Percentiles rank a stretch among this genome's conserved stretches.
These are phyloP conservation scores for Papilio xuthus DNA, from an alignment of 1,140 invertebrate species.

Conservation along the genomic window DNA sequence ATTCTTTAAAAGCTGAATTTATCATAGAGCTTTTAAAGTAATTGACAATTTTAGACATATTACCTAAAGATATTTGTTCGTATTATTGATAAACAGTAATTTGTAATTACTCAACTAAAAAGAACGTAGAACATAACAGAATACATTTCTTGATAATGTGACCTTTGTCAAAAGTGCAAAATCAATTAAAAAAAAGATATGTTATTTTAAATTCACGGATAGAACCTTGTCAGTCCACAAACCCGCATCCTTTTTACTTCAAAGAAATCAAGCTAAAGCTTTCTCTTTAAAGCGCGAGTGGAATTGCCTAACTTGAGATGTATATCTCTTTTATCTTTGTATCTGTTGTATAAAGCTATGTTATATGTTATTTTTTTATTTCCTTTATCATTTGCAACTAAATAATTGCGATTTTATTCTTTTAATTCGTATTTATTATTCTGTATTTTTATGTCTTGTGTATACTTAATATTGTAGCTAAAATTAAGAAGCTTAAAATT, in stretches of 20 bases:
- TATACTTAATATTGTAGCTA: too few species aligned
- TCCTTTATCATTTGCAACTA: too few species aligned
- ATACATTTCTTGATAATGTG: too few species aligned
- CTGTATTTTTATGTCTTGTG: too few species aligned
- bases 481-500: too few species aligned
- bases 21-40: too few species aligned
- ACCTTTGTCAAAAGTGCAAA: slow-evolving; percentile 23
- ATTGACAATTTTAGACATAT: too few species aligned
- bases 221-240: slow-evolving; percentile 60
- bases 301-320: slow-evolving; percentile 67
- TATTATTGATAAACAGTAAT: neutral
- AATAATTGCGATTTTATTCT: too few species aligned
- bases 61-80: neutral
- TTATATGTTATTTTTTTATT: slow-evolving; percentile 38
- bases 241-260: slow-evolving; percentile 44
- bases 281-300: slow-evolving; percentile 55
- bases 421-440: too few species aligned
- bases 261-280: slow-evolving; percentile 38
- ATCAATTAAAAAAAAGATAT: slow-evolving; percentile 75
- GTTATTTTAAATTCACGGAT: slow-evolving; percentile 69
- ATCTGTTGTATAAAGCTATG: slow-evolving; percentile 38
- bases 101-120: too few species aligned
- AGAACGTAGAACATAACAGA: too few species aligned
- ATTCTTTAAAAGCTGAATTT: too few species aligned
- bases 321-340: slow-evolving; percentile 67